Percentiles rank a stretch among this genome's conserved stretches.
Conservation (phyloP, 1,140 invertebrate species). For the Phocides pigmalion region DNA sequence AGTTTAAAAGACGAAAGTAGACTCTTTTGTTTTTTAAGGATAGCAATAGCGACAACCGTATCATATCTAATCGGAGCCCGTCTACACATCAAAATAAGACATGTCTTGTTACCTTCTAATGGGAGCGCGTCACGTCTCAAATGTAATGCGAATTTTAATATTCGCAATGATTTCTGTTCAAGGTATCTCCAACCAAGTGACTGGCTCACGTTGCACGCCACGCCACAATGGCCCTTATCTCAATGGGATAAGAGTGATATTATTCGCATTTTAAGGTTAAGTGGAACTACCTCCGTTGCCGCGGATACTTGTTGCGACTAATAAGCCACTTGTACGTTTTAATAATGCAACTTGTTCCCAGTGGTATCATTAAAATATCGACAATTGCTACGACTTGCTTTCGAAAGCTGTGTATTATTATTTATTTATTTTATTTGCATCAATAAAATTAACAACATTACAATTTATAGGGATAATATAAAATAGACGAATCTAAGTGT, state of each 20-base stretch:
- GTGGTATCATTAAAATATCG: slow-evolving; percentile 52
- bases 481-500: too few relatives aligned
- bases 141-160: slow-evolving; percentile 59
- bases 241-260: slow-evolving; percentile 22
- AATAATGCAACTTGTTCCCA: slow-evolving; percentile 52
- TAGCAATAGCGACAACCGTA: slow-evolving; percentile 39
- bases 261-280: slow-evolving; percentile 14
- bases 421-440: not conserved
- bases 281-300: slow-evolving; percentile 41
- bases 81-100: slow-evolving; percentile 52
- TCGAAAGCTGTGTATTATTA: too few relatives aligned
- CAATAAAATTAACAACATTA: not conserved
- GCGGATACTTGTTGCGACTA: slow-evolving; percentile 48
- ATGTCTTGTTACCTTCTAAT: slow-evolving; percentile 55
- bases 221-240: slow-evolving; percentile 33
- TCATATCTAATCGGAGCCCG: slow-evolving; percentile 45
- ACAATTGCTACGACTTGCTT: slow-evolving; percentile 30
- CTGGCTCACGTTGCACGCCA: not conserved
- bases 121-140: slow-evolving; percentile 53
- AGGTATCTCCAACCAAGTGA: not conserved
- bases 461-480: too few relatives aligned
- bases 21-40: not conserved
- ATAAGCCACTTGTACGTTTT: slow-evolving; percentile 60
- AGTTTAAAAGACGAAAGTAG: too few relatives aligned
- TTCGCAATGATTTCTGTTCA: slow-evolving; percentile 48